These are phyloP conservation scores for Leucoma salicis DNA, from an alignment of 2,888 invertebrate species.

Conservation along the genomic window DNA sequence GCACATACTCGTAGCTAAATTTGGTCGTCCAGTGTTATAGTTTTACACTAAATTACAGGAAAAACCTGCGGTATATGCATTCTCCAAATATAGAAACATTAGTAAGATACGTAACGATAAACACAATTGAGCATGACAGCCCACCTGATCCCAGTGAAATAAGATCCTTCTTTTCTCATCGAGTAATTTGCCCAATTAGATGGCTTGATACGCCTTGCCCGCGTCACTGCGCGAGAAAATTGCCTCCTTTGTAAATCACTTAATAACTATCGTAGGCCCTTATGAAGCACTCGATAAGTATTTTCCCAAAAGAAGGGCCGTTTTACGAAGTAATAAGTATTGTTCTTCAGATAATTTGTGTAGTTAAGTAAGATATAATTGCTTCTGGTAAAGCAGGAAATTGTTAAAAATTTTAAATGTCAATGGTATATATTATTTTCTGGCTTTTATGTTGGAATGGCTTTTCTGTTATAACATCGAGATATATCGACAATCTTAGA, in stretches of 20 bases:
- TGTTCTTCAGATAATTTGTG: background rate
- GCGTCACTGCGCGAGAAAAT: constrained; percentile 62
- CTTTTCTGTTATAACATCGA: no score
- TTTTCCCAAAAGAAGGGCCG: background rate
- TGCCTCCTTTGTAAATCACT: constrained; percentile 44
- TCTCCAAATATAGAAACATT: constrained; percentile 1
- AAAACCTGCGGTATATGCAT: no score
- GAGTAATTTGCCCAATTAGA: constrained; percentile 72
- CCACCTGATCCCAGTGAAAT: constrained; percentile 22
- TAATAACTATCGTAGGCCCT: constrained; percentile 8
- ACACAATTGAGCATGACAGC: constrained; percentile 9
- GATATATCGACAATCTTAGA: no score
- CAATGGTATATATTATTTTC: no score
- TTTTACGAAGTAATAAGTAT: background rate
- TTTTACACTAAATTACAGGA: no score
- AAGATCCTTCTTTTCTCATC: constrained; percentile 43
- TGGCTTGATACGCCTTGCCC: constrained; percentile 53
- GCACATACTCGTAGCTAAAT: no score
- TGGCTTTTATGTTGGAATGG: no score
- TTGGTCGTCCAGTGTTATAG: no score
- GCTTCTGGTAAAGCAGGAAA: background rate
- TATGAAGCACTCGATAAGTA: constrained; percentile 4
- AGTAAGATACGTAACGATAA: constrained; percentile 4
- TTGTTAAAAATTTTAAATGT: no score
- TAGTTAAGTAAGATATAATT: constrained; percentile 1